phyloP scores from a whole-genome alignment of 64 coral and sea anemone species.

The Montipora foliosa region DNA sequence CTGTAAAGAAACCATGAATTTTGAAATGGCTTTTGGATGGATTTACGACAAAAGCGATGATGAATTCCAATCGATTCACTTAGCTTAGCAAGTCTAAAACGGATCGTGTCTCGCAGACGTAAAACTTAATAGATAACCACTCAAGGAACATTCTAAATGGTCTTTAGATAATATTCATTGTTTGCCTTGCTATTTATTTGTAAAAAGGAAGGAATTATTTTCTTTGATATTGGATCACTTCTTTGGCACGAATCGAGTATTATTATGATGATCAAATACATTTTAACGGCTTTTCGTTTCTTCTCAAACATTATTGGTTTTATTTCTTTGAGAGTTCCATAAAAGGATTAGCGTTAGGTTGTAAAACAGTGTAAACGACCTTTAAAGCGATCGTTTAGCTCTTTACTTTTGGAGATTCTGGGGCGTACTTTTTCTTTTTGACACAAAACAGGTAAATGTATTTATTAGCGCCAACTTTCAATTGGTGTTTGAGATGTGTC shows the following conservation, averaged over 20 bases:
- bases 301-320: constrained; percentile 19
- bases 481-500: constrained; percentile 69
- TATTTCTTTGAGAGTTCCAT: background rate
- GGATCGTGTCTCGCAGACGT: background rate
- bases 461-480: constrained; percentile 46
- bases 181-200: constrained; percentile 45
- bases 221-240: constrained; percentile 32
- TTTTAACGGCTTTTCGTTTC: constrained; percentile 8
- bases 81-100: background rate
- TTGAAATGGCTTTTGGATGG: constrained; percentile 21
- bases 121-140: constrained; percentile 22
- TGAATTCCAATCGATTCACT: background rate
- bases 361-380: constrained; percentile 2
- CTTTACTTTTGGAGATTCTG: background rate
- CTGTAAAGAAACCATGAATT: background rate
- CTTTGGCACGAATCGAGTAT: constrained; percentile 9
- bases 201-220: constrained; percentile 50
- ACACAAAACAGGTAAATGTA: constrained; percentile 11
- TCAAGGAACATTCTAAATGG: constrained; percentile 18
- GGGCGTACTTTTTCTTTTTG: background rate
- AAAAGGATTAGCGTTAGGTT: background rate
- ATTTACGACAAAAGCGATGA: constrained; percentile 34
- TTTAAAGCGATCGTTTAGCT: constrained; percentile 3
- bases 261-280: constrained; percentile 20
- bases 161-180: constrained; percentile 40